Evolutionary conservation across 2,797 vertebrate species (phyloP).

Genomic region (Luscinia megarhynchos): DNA sequence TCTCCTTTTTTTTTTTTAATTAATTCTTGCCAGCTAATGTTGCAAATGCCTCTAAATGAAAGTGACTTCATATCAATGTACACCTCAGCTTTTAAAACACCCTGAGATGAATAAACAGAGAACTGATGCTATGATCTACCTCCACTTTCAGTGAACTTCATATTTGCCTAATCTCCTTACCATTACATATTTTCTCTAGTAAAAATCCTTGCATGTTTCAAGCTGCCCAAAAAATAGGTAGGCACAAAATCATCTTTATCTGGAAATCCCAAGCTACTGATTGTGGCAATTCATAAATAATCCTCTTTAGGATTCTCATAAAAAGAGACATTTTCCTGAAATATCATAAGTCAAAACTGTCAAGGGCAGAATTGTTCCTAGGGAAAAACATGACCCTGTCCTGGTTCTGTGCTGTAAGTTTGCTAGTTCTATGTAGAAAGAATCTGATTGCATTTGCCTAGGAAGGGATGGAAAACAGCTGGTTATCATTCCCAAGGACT

Average conservation of each 20-base stretch:
- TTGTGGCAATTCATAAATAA: not conserved
- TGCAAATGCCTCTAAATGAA: not conserved
- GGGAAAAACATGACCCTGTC: not conserved
- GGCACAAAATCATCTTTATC: not conserved
- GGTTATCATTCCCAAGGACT: not conserved
- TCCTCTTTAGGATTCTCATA: not conserved
- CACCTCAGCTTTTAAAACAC: not conserved
- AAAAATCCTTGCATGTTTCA: not conserved
- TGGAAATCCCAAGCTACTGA: not conserved
- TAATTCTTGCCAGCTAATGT: not conserved
- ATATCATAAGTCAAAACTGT: not conserved
- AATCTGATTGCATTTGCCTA: fast-evolving
- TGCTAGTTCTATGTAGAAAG: not conserved
- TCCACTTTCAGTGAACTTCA: not conserved
- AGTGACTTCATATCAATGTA: not conserved
- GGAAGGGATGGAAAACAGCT: not conserved
- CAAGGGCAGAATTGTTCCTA: not conserved
- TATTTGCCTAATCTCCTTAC: not conserved
- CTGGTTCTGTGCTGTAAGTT: not conserved
- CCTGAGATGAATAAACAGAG: not conserved
- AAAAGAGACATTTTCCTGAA: not conserved
- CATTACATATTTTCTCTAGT: not conserved
- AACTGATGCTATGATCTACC: not conserved
- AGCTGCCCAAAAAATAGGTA: not conserved
- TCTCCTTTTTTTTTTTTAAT: not conserved